A percentile compares a stretch with the other conserved stretches of the same genome.
phyloP scores from a whole-genome alignment of 2,888 invertebrate species.

The Trichopoda pennipes region DNA sequence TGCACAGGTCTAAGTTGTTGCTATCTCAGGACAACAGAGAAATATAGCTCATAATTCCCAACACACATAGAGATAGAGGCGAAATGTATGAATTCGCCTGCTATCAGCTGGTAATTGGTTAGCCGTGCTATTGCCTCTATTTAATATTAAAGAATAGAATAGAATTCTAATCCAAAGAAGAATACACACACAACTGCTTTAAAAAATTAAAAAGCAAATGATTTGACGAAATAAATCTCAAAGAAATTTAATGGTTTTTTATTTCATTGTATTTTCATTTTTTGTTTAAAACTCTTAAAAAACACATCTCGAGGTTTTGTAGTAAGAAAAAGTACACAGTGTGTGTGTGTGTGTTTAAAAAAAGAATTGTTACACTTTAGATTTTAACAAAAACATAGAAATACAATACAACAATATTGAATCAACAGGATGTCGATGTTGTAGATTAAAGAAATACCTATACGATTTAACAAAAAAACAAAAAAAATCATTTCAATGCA shows the following conservation, averaged over 20 bases:
- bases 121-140: too few relatives aligned
- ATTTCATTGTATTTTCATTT: conserved; percentile 17
- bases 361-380: conserved; percentile 21
- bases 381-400: conserved; percentile 1
- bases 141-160: too few relatives aligned
- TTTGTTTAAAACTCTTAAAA: conserved; percentile 46
- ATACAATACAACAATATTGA: conserved; percentile 48
- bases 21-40: too few relatives aligned
- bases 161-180: too few relatives aligned
- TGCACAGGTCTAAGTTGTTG: too few relatives aligned
- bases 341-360: neutral
- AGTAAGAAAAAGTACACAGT: neutral
- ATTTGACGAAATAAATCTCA: conserved; percentile 61
- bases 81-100: too few relatives aligned
- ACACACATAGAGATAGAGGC: too few relatives aligned
- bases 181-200: too few relatives aligned
- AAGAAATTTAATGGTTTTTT: conserved; percentile 43
- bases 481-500: conserved; percentile 64
- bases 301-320: conserved; percentile 25
- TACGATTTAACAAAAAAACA: conserved; percentile 27
- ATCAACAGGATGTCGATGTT: conserved; percentile 73
- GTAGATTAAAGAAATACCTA: conserved; percentile 49
- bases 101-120: too few relatives aligned
- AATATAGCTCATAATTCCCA: too few relatives aligned
- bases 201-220: conserved; percentile 37